Conservation (phyloP, 2,797 vertebrate species). For the Setipinna tenuifilis region DNA sequence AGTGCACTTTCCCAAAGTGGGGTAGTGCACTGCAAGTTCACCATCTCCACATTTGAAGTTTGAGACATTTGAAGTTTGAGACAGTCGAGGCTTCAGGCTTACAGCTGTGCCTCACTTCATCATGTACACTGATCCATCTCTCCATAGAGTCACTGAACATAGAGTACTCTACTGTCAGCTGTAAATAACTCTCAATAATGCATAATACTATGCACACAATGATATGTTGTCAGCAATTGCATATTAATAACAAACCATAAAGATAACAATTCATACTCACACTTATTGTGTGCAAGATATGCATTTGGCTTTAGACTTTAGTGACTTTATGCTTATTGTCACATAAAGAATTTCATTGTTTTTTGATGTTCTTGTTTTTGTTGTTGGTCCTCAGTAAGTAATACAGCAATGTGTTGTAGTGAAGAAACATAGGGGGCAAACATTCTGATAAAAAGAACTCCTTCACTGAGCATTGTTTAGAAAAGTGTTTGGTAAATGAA, state of each 20-base stretch:
- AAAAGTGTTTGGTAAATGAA: neutral
- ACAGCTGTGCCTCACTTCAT: neutral
- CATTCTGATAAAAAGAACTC: too few species aligned
- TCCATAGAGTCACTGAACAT: neutral
- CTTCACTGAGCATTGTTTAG: neutral
- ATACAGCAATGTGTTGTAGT: too few species aligned
- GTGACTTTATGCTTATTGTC: too few species aligned
- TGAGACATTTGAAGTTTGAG: neutral
- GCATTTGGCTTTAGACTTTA: too few species aligned
- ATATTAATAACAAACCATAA: too few species aligned
- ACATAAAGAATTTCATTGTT: too few species aligned
- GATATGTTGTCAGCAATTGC: neutral
- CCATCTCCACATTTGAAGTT: neutral
- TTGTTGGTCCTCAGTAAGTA: too few species aligned
- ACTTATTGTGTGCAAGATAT: too few species aligned
- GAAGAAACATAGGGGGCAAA: neutral
- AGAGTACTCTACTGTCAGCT: neutral
- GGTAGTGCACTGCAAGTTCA: neutral
- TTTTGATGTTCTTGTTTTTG: too few species aligned
- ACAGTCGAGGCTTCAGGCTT: neutral
- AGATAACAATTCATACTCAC: too few species aligned
- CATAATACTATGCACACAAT: neutral
- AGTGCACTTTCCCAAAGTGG: neutral
- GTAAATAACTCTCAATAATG: neutral
- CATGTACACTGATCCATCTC: neutral